These are phyloP conservation scores for Siniperca knerii DNA, from an alignment of 2,113 vertebrate genomes.

Conservation along the genomic window DNA sequence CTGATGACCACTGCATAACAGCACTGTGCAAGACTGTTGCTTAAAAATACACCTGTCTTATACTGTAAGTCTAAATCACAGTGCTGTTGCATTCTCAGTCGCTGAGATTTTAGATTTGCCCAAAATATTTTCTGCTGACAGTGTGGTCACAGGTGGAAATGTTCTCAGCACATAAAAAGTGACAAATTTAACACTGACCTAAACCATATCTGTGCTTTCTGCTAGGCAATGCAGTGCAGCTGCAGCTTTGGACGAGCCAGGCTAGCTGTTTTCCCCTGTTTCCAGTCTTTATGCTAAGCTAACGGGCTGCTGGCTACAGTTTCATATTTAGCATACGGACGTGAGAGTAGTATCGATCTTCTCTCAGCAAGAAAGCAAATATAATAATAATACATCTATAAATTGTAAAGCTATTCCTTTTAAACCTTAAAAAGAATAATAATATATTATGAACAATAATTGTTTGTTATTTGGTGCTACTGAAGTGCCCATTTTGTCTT, in stretches of 20 bases:
- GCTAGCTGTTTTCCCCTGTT: neutral
- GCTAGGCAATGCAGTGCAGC: neutral
- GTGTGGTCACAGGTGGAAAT: conserved; percentile 3
- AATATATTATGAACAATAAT: neutral
- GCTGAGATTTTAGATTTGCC: conserved; percentile 16
- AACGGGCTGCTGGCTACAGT: neutral
- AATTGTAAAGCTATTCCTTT: neutral
- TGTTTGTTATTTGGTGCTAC: neutral
- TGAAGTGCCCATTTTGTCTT: neutral
- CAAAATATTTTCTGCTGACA: conserved; percentile 30
- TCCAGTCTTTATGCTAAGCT: neutral
- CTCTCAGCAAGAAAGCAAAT: neutral
- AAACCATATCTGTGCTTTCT: neutral
- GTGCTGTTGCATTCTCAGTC: neutral
- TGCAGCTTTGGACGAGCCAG: neutral
- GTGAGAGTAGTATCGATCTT: neutral
- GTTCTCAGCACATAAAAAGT: neutral
- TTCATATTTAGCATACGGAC: neutral
- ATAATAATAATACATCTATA: no score
- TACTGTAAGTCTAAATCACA: conserved; percentile 8
- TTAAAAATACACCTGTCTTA: conserved; percentile 28
- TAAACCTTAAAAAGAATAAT: neutral
- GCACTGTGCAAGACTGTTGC: conserved; percentile 3
- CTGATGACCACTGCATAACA: neutral
- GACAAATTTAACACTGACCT: conserved; percentile 17